Evolutionary conservation across 2,888 invertebrate species (phyloP).

Genomic region (Argyra leucocephala): DNA sequence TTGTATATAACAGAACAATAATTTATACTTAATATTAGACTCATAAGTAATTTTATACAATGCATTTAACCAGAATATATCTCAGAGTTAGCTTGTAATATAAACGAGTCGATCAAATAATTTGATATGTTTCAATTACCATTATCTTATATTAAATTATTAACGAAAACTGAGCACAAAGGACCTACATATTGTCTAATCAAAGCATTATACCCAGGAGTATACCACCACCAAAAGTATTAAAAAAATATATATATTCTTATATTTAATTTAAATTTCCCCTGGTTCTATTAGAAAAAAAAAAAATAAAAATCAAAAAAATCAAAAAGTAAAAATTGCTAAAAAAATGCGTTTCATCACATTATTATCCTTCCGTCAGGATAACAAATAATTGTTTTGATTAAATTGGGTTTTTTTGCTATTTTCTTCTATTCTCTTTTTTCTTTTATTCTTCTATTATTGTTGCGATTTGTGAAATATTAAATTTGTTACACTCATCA

Average conservation of each 20-base stretch:
- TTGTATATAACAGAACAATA: too few species aligned
- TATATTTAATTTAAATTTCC: background rate
- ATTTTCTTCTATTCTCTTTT: background rate
- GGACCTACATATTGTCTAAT: background rate
- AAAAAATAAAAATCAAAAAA: background rate
- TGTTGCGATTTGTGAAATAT: background rate
- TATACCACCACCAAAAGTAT: background rate
- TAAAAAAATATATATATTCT: too few species aligned
- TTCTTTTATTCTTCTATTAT: background rate
- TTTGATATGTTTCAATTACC: too few species aligned
- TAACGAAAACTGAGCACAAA: background rate
- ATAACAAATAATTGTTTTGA: slow-evolving; percentile 6
- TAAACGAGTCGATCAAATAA: too few species aligned
- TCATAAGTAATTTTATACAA: too few species aligned
- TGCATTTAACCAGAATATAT: too few species aligned
- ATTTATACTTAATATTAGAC: too few species aligned
- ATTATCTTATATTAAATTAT: too few species aligned
- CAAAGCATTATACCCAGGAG: background rate
- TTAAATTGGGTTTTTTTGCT: slow-evolving; percentile 1
- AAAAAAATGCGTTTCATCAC: background rate
- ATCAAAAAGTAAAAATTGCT: background rate
- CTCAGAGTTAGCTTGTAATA: too few species aligned
- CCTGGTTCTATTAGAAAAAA: background rate
- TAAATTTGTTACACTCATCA: background rate
- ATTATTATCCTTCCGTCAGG: slow-evolving; percentile 1